A percentile compares a stretch with the other conserved stretches of the same genome.
These are phyloP conservation scores for Eira barbara DNA, from an alignment of 2,113 vertebrate species.

Conservation along the genomic window DNA sequence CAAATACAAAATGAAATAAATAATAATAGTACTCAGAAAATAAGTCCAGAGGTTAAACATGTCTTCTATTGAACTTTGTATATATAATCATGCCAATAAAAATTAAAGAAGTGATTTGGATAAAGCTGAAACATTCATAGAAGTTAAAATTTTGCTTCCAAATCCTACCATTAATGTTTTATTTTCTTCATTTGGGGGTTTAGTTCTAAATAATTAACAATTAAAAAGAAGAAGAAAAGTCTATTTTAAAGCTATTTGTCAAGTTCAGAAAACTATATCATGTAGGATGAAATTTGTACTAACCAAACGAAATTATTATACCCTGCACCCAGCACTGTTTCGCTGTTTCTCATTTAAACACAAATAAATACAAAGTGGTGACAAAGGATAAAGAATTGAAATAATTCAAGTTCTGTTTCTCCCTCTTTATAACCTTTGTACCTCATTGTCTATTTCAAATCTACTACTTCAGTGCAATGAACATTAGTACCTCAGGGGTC, in stretches of 20 bases:
- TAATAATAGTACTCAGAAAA: neutral
- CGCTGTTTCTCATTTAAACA: neutral
- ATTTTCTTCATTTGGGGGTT: neutral
- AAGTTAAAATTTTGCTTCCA: conserved; percentile 2
- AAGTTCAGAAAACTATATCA: neutral
- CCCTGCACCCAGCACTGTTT: neutral
- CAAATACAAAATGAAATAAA: neutral
- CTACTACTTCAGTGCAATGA: neutral
- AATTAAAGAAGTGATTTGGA: neutral
- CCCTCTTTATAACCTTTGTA: neutral
- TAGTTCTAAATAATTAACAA: conserved; percentile 11
- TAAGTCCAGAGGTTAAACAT: neutral
- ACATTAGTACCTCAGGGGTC: neutral
- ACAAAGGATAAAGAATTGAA: neutral
- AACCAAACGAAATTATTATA: neutral
- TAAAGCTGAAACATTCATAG: neutral
- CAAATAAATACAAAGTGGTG: neutral
- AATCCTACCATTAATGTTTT: neutral
- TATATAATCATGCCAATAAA: neutral
- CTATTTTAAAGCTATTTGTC: neutral
- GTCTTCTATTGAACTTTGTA: neutral
- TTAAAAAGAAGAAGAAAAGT: neutral
- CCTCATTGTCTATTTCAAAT: neutral
- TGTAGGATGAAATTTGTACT: neutral
- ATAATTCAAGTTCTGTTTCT: neutral